Evolutionary conservation across 2,888 invertebrate genomes (phyloP).

Genomic region (Ormyrus nitidulus): DNA sequence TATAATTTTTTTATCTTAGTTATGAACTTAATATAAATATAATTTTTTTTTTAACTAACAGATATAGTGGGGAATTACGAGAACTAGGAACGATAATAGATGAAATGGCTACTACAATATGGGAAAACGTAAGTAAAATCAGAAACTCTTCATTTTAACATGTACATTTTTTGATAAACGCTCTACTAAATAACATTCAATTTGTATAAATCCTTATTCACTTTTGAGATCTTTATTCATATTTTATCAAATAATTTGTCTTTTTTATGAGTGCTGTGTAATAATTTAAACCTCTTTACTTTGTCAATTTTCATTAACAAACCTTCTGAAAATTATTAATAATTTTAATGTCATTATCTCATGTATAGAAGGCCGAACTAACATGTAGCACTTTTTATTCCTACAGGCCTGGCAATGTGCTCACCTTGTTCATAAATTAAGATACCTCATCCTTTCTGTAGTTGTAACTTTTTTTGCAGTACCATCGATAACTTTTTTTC

Average conservation of each 20-base stretch:
- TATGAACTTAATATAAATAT: not conserved
- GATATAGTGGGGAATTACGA: constrained; percentile 94
- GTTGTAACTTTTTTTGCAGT: constrained; percentile 64
- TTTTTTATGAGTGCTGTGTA: constrained; percentile 23
- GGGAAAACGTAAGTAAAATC: constrained; percentile 89
- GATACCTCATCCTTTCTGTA: constrained; percentile 68
- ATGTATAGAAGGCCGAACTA: constrained; percentile 59
- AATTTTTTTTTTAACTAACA: constrained; percentile 69
- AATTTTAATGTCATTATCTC: constrained; percentile 34
- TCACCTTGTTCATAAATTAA: constrained; percentile 69
- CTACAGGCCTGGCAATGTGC: constrained; percentile 73
- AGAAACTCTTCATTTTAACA: not conserved
- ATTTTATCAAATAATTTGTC: constrained; percentile 13
- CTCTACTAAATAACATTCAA: constrained; percentile 3
- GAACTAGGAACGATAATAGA: constrained; percentile 93
- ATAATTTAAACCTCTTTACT: constrained; percentile 3
- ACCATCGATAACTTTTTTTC: constrained; percentile 64
- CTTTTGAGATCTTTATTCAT: constrained; percentile 7
- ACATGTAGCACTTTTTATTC: constrained; percentile 68
- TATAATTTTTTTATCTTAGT: constrained; percentile 42
- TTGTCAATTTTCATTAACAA: constrained; percentile 35
- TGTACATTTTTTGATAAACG: constrained; percentile 6
- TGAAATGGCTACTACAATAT: constrained; percentile 88
- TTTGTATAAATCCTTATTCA: not conserved
- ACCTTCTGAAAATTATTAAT: constrained; percentile 31